phyloP scores from a whole-genome alignment of 2,888 invertebrate species.

The Zootermopsis nevadensis region DNA sequence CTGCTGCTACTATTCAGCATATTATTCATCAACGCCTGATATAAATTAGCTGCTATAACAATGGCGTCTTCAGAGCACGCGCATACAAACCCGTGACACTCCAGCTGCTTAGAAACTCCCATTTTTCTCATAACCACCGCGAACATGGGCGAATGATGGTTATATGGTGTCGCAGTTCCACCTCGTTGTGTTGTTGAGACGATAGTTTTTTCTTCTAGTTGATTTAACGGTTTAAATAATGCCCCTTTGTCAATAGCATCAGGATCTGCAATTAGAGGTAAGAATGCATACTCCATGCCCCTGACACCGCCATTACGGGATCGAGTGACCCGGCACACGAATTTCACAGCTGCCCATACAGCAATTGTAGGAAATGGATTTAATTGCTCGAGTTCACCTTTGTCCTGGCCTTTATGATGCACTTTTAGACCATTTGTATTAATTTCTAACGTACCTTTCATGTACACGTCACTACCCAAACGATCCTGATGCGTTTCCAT shows the following conservation, averaged over 20 bases:
- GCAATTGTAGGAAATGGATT: slow-evolving; percentile 92
- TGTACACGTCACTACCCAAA: neutral
- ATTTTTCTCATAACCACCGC: slow-evolving; percentile 88
- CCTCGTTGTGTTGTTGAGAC: slow-evolving; percentile 65
- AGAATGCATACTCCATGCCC: slow-evolving; percentile 77
- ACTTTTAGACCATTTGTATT: slow-evolving; percentile 78
- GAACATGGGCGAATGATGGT: slow-evolving; percentile 83
- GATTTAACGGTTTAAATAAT: slow-evolving; percentile 70
- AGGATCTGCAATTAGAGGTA: slow-evolving; percentile 86
- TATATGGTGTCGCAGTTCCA: slow-evolving; percentile 56
- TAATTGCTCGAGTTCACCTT: slow-evolving; percentile 62
- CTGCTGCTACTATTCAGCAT: slow-evolving; percentile 65
- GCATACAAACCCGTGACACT: slow-evolving; percentile 93
- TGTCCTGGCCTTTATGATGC: slow-evolving; percentile 63
- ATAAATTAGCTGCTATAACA: slow-evolving; percentile 90
- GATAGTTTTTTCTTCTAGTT: slow-evolving; percentile 60
- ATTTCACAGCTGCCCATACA: slow-evolving; percentile 92
- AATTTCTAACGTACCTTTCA: slow-evolving; percentile 68
- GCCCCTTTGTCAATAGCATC: slow-evolving; percentile 80
- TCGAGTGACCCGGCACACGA: slow-evolving; percentile 75
- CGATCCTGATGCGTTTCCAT: slow-evolving; percentile 66
- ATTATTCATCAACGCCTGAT: slow-evolving; percentile 87
- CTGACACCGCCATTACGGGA: slow-evolving; percentile 63
- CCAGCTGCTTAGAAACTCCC: slow-evolving; percentile 80
- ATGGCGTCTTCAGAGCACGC: slow-evolving; percentile 91